Conservation (phyloP, 2,797 vertebrate genomes). For the Enteromius mattozi region DNA sequence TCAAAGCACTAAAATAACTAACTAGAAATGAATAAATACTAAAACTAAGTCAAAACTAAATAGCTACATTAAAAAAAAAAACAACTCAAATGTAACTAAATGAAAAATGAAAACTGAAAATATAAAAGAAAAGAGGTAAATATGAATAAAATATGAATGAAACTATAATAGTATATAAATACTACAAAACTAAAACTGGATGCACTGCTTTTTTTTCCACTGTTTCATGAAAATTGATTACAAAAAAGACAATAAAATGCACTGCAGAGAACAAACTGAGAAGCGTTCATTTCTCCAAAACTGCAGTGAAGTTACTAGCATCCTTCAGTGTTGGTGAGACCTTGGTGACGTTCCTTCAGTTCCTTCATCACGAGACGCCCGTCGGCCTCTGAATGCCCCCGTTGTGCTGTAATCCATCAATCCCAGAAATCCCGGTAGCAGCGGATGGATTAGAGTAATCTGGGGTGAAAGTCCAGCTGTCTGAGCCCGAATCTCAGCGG, state of each 20-base stretch:
- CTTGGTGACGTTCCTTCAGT: not conserved
- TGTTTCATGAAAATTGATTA: not conserved
- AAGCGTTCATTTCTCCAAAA: too few relatives aligned
- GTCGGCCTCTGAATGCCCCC: constrained; percentile 8
- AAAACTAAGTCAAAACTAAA: not conserved
- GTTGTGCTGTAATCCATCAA: constrained; percentile 33
- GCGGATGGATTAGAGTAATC: constrained; percentile 20
- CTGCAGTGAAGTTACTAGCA: not conserved
- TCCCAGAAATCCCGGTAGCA: not conserved
- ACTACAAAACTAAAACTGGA: not conserved
- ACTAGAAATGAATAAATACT: not conserved
- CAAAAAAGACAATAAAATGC: not conserved
- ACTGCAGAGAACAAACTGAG: not conserved
- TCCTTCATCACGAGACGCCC: constrained; percentile 35
- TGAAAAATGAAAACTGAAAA: not conserved
- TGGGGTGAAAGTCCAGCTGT: constrained; percentile 16
- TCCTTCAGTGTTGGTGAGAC: not conserved
- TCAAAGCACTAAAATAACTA: not conserved
- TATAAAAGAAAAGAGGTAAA: not conserved
- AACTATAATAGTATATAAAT: not conserved
- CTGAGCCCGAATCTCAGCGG: not conserved
- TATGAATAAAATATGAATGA: not conserved
- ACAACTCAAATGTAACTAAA: not conserved
- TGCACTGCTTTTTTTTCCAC: not conserved
- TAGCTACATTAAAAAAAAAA: not conserved